Percentiles rank a stretch among this genome's conserved stretches.
Conservation (phyloP, 2,888 invertebrate species). For the Drosophila greeni region DNA sequence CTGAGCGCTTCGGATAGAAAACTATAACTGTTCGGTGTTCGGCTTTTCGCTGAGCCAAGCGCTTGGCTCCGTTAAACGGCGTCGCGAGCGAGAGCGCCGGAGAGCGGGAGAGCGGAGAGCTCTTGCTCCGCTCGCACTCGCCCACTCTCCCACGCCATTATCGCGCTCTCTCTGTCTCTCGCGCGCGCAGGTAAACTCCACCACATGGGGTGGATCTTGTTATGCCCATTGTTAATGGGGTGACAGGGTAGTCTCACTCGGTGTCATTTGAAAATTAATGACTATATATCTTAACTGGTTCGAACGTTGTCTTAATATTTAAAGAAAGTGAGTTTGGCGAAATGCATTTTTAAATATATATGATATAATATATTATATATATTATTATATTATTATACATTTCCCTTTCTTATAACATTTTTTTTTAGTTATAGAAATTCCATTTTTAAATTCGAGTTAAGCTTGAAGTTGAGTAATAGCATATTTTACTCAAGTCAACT, state of each 20-base stretch:
- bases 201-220: slow-evolving; percentile 31
- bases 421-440: no score
- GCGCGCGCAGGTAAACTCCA: slow-evolving; percentile 22
- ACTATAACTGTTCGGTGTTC: slow-evolving; percentile 73
- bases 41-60: slow-evolving; percentile 49
- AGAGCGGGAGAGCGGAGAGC: slow-evolving; percentile 3
- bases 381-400: no score
- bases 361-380: no score
- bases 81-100: slow-evolving; percentile 5
- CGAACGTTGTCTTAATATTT: background rate
- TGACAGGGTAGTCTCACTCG: background rate
- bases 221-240: background rate
- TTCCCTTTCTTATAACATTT: no score
- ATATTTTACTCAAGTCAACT: background rate
- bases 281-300: background rate
- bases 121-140: slow-evolving; percentile 3
- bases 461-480: background rate
- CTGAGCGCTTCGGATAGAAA: slow-evolving; percentile 76
- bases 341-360: no score
- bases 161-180: slow-evolving; percentile 8
- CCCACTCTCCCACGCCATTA: slow-evolving; percentile 12
- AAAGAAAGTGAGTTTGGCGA: no score
- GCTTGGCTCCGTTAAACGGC: slow-evolving; percentile 26
- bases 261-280: background rate
- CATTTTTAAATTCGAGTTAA: no score